phyloP scores from a whole-genome alignment of 2,113 vertebrate genomes.

The Scartelaos histophorus region DNA sequence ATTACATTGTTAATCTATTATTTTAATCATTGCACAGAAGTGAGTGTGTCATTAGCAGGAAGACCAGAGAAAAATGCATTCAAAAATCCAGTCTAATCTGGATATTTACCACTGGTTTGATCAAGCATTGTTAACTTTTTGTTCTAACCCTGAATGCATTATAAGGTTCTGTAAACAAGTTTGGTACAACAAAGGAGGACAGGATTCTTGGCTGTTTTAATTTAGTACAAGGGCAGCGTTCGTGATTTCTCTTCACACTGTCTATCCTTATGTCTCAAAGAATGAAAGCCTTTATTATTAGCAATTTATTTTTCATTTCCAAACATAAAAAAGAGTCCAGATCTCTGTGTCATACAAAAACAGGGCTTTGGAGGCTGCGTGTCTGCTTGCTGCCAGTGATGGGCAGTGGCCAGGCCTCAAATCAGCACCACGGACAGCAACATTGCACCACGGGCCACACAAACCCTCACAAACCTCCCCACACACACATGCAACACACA shows the following conservation, averaged over 20 bases:
- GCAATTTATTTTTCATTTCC: not conserved
- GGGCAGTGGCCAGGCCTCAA: conserved; percentile 64
- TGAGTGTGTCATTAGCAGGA: not conserved
- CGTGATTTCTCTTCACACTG: not conserved
- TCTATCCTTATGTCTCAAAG: not conserved
- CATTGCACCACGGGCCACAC: conserved; percentile 62
- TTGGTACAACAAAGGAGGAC: not conserved
- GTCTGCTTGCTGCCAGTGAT: conserved; percentile 22
- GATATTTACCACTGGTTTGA: not conserved
- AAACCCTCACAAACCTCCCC: conserved; percentile 39
- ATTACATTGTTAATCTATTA: not conserved
- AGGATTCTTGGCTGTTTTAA: not conserved
- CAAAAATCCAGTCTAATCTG: too few relatives aligned
- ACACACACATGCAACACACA: conserved; percentile 21
- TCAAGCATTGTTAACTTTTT: not conserved
- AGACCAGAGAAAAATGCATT: not conserved
- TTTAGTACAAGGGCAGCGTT: not conserved
- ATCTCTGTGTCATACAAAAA: conserved; percentile 28
- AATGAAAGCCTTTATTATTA: not conserved
- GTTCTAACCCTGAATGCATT: not conserved
- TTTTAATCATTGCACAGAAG: not conserved
- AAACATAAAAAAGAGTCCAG: not conserved
- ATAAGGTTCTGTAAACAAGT: not conserved
- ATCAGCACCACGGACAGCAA: conserved; percentile 73
- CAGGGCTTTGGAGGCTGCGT: conserved; percentile 29